Percentiles rank a stretch among this genome's conserved stretches.
phyloP scores from a whole-genome alignment of 2,113 vertebrate genomes.

The Podarcis muralis region DNA sequence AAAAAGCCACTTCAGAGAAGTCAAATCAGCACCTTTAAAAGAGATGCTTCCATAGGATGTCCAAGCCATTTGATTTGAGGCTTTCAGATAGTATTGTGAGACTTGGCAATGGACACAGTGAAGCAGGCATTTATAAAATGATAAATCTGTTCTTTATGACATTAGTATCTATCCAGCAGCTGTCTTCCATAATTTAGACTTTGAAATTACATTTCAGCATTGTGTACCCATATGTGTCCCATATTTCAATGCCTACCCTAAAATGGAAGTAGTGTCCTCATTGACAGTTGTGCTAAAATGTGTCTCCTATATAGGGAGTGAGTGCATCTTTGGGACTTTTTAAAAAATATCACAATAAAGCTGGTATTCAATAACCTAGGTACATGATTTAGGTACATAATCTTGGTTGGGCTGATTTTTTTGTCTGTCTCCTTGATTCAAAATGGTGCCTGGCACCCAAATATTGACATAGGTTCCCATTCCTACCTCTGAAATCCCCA shows the following conservation, averaged over 20 bases:
- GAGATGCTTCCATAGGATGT: background rate
- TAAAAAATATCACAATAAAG: no score
- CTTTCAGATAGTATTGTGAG: rapidly evolving
- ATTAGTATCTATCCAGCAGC: background rate
- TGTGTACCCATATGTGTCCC: background rate
- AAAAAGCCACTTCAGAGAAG: background rate
- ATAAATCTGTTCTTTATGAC: background rate
- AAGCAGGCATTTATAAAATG: background rate
- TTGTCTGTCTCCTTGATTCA: no score
- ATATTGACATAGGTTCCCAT: no score
- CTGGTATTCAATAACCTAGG: no score
- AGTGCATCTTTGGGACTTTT: background rate
- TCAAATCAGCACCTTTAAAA: rapidly evolving
- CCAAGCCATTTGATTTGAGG: background rate
- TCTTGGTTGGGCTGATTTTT: no score
- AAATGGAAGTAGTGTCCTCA: background rate
- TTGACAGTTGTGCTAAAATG: background rate
- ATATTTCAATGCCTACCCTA: background rate
- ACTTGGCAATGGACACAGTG: background rate
- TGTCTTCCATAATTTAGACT: background rate
- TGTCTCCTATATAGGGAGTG: background rate
- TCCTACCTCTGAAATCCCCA: no score
- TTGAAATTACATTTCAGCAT: background rate
- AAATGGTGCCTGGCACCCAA: no score
- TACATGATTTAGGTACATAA: no score